A percentile compares a stretch with the other conserved stretches of the same genome.
Evolutionary conservation across 2,888 invertebrate genomes (phyloP).

Genomic region (Caenorhabditis zanzibari): DNA sequence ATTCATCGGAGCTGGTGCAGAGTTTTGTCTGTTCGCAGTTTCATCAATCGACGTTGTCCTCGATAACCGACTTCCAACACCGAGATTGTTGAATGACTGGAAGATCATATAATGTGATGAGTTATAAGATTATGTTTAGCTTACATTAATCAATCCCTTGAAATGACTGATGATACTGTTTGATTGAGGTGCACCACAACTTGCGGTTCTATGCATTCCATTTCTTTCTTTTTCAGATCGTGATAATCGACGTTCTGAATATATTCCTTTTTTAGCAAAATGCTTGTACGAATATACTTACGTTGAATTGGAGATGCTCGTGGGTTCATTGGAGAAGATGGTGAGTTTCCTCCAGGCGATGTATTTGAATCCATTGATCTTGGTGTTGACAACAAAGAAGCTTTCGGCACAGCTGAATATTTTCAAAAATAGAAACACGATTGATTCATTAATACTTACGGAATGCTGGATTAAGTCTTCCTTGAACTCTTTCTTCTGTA

Average conservation of each 20-base stretch:
- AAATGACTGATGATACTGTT: constrained; percentile 78
- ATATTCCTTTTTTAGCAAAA: no score
- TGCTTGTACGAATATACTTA: no score
- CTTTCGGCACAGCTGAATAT: constrained; percentile 63
- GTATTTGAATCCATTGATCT: constrained; percentile 68
- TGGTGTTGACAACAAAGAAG: constrained; percentile 64
- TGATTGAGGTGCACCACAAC: constrained; percentile 72
- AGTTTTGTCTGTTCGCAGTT: constrained; percentile 55
- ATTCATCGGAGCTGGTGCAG: constrained; percentile 21
- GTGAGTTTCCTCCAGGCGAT: constrained; percentile 60
- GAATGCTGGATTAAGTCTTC: constrained; percentile 60
- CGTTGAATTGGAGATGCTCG: constrained; percentile 63
- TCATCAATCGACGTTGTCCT: constrained; percentile 76
- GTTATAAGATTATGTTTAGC: constrained; percentile 27
- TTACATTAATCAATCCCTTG: constrained; percentile 81
- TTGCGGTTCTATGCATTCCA: constrained; percentile 73
- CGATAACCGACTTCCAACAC: constrained; percentile 71
- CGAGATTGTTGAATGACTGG: constrained; percentile 77
- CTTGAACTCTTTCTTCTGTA: constrained; percentile 47
- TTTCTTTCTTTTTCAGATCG: constrained; percentile 70
- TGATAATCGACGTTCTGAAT: constrained; percentile 64
- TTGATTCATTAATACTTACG: constrained; percentile 20
- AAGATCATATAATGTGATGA: neutral
- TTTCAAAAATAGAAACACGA: neutral
- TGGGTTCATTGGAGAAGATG: constrained; percentile 62